Conservation (phyloP, 2,113 vertebrate species). For the Alosa alosa region DNA sequence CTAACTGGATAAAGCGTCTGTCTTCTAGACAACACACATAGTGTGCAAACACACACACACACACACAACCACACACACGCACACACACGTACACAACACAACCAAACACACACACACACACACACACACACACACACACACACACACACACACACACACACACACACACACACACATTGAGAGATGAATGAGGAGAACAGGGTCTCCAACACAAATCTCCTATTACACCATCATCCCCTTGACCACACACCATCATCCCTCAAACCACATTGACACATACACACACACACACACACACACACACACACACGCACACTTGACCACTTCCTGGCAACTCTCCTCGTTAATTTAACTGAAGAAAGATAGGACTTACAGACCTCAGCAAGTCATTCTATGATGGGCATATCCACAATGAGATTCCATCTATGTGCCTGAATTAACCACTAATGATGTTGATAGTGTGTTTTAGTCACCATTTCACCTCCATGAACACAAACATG, state of each 20-base stretch:
- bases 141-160: background rate
- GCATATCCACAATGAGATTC: background rate
- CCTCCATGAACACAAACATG: background rate
- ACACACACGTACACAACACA: background rate
- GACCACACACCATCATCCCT: background rate
- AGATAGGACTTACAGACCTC: background rate
- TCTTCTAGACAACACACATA: constrained; percentile 12
- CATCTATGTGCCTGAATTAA: background rate
- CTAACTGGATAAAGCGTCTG: background rate
- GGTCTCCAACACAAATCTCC: too few species aligned
- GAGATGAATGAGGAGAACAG: background rate
- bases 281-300: too few species aligned
- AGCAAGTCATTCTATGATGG: background rate
- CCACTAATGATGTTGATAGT: background rate
- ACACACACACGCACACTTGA: background rate
- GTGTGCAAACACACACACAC: background rate
- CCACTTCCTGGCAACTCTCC: background rate
- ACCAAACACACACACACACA: constrained; percentile 20
- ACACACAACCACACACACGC: background rate
- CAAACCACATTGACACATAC: too few species aligned
- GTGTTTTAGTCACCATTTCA: background rate
- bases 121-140: constrained; percentile 21
- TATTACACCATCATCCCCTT: background rate
- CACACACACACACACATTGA: background rate
- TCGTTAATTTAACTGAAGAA: background rate